Evolutionary conservation across 2,113 vertebrate genomes (phyloP).

Genomic region (Felis catus): F.catus_Fca126_mat1.0 CM031417.1:54066001-54066500

Average conservation of each 20-base stretch:
- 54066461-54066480: neutral
- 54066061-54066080: neutral
- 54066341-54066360: neutral
- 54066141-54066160: neutral
- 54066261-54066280: neutral
- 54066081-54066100: neutral
- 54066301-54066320: neutral
- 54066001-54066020: neutral
- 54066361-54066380: neutral
- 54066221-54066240: neutral
- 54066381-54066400: neutral
- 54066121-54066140: neutral
- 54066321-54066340: neutral
- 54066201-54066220: neutral
- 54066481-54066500: neutral
- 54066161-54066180: neutral
- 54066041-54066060: neutral
- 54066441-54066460: neutral
- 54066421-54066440: neutral
- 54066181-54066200: neutral
- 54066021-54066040: neutral
- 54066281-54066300: neutral
- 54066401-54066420: neutral
- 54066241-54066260: neutral
- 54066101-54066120: neutral